Base-by-base conservation (phyloP, 1,140 invertebrate genomes). In the Portunus trituberculatus region DNA sequence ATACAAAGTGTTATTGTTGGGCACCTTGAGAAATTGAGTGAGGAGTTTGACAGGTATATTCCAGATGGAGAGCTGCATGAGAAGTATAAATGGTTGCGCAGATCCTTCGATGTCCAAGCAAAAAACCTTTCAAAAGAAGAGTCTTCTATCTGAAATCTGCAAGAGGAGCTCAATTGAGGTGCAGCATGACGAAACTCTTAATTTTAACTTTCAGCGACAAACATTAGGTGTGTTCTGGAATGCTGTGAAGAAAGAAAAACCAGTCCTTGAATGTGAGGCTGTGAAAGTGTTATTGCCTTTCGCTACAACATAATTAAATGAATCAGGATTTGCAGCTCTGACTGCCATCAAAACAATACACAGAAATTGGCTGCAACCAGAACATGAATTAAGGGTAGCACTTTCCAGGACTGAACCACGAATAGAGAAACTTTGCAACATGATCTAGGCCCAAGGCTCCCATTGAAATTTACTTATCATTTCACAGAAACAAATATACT, bases 11-110 rank as follows among this genome's bases (percentile, higher is more conserved):
- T 88, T 10, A 32, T 88, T 88, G 86, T 88, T 88, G 31, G 3
- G 67, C 67, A 76, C 67, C 67, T 76, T 76, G 7, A 76, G 67
- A n/a, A n/a, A n/a, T 76, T 76, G 67, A 76, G 67, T 76, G 25
- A 76, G 67, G 67, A 76, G 67, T 76, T n/a, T 76, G 67, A n/a
- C 67, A 25, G 86, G 86, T 88, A 88, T 88, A 88, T 88, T 88
- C 31, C 28, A 25, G 86, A 88, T 88, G 86, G 31, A 88, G 86
- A 88, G 31, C 32, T 88, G 31, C 86, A 32, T 88, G 86, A 88
- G 86, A 32, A 88, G 32, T 88, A 88, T 29, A 88, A 46, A 88
- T 88, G 86, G 86, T 14, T 88, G 31, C 86, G 86, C 12, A 88
- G 86, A 88, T 29, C 86, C 86, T 88, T 88, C 86, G 86, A 32